Base-by-base conservation (phyloP, 2,113 vertebrate species). In the Vimba vimba region DNA sequence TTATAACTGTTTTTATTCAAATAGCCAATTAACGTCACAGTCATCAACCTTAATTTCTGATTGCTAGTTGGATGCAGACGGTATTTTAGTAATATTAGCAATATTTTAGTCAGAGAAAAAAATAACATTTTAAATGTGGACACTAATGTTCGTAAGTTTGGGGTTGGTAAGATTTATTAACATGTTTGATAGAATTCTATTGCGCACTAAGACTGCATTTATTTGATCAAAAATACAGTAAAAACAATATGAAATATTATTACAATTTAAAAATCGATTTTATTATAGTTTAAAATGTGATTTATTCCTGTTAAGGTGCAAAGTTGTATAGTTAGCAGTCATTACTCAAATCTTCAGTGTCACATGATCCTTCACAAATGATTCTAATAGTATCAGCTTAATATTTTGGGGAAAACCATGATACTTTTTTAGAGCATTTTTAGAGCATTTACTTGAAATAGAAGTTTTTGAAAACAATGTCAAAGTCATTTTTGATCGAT, bases 321-420 rank as follows among this genome's bases (percentile, higher is more conserved):
- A 73, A 43, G 68, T 19, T 66, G 62, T 66, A 27, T 27, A 30
- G 1, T 27, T 12, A 66, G 25, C 27, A 15, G n/a, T 13, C 25
- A 64, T 64, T 59, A 3, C 7, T 60, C 12, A 5, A 15, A 1
- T 66, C 25, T 66, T 15, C 12, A 30, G 9, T 27, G 12, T 43
- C 36, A 73, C 69, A 73, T 43, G 33, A 73, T 23, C 36, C 21
- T 73, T 73, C 30, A 69, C 30, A 69, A 69, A 69, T 73, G 10
- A n/a, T 73, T 43, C 21, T n/a, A 69, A 69, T 36, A 52, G 13
- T 60, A n/a, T 23, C 19, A 60, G 3, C 7, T n/a, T 10, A 60
- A 60, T 60, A n/a, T n/a, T n/a, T 60, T 60, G 19, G 17, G 6
- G 19, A 8, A 60, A 60, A 60, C 21, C 19, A 8, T 60, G 6